Conservation (phyloP, 64 coral and sea anemone species). For the Platygyra sinensis region DNA sequence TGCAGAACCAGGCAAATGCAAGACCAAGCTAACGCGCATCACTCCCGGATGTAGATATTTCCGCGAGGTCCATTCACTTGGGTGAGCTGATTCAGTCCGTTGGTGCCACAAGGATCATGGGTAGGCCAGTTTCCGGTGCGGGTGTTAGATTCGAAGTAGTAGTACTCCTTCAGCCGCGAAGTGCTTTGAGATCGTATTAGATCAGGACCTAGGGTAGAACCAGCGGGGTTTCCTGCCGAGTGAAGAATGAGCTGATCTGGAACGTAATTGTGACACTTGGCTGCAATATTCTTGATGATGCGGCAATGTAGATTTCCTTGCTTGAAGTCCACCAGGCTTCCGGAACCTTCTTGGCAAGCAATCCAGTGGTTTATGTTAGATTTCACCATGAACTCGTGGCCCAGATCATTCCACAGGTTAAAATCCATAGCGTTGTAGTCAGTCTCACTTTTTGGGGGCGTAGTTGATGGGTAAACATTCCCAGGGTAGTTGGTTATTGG, state of each 20-base stretch:
- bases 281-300: constrained; percentile 6
- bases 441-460: constrained; percentile 37
- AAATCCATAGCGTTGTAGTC: constrained; percentile 56
- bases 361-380: constrained; percentile 45
- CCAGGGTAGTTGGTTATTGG: background rate
- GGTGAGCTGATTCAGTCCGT: constrained; percentile 1
- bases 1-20: too few relatives aligned
- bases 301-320: background rate
- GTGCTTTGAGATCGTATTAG: constrained; percentile 10
- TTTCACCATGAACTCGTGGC: constrained; percentile 58
- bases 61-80: constrained; percentile 29
- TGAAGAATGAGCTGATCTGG: background rate
- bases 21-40: too few relatives aligned
- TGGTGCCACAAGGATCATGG: constrained; percentile 63
- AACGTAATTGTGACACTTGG: constrained; percentile 10
- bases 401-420: constrained; percentile 52
- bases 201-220: constrained; percentile 15
- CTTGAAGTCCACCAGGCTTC: constrained; percentile 8
- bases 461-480: constrained; percentile 13
- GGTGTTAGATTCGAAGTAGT: constrained; percentile 38
- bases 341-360: constrained; percentile 6
- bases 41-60: constrained; percentile 36
- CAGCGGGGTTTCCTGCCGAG: background rate
- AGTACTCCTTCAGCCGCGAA: constrained; percentile 18
- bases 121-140: constrained; percentile 39